Base-by-base conservation (phyloP, 2,888 invertebrate genomes). In the Acanthoscelides obtectus region DNA sequence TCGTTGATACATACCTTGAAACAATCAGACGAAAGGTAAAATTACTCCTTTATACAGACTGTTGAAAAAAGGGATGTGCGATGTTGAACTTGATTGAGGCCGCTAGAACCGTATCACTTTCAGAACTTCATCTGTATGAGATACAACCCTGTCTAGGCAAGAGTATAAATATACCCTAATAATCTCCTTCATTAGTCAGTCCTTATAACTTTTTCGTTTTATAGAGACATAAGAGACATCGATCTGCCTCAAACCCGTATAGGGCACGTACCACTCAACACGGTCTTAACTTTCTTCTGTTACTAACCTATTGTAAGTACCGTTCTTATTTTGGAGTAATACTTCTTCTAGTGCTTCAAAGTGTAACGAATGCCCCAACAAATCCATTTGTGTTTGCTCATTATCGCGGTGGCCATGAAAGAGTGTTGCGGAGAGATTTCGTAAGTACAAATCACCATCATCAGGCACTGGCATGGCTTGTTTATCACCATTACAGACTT, bases 391-490 rank as follows among this genome's bases (percentile, higher is more conserved):
- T 45, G 1, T 45, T 45, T 45, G 12, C 45, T 45, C 45, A 17
- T 45, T 12, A 12, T 45, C 45, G 17, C 45, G 45, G 45, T 45
- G 17, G 45, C 17, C 45, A 12, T 17, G 17, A 45, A 12, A 45
- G 45, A 45, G 12, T 45, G 45, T 45, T 45, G 45, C 45, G 45
- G 45, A 12, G 75, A 75, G 67, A 73, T 75, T 66, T 74, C 75
- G 75, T 75, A 71, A 75, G 75, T 75, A 27, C 0, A 20, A 45
- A 12, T 45, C 5, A 12, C 17, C 5, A 12, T 12, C 45, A 12
- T 45, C 45, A 45, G 17, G 45, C 45, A 45, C 12, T 45, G 45
- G 45, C 45, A 45, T 45, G 45, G 45, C 17, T 6, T 12, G 3
- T 45, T 45, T 45, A 45, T 6, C n/a, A n/a, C n/a, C n/a, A n/a